Percentiles rank a stretch among this genome's conserved stretches.
phyloP scores from a whole-genome alignment of 2,888 invertebrate genomes.

The Diarsia rubi region DNA sequence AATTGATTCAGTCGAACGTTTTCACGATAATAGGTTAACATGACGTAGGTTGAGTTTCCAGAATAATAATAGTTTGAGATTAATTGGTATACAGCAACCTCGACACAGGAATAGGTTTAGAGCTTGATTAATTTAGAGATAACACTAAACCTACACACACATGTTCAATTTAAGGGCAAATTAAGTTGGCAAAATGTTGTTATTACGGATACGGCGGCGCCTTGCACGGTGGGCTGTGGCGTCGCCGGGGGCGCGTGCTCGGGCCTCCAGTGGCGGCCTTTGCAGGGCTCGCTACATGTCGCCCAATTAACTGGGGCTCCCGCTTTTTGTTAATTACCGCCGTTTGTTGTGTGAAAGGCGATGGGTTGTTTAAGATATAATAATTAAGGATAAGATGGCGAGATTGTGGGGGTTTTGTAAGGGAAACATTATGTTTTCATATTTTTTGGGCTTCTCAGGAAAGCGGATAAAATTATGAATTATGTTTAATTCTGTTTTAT shows the following conservation, averaged over 20 bases:
- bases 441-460: constrained; percentile 8
- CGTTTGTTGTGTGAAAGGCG: constrained; percentile 59
- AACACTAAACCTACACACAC: constrained; percentile 44
- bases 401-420: constrained; percentile 32
- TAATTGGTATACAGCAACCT: constrained; percentile 14
- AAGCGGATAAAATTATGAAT: constrained; percentile 17
- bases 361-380: constrained; percentile 53
- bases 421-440: constrained; percentile 17
- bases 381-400: constrained; percentile 45
- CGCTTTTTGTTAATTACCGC: constrained; percentile 63
- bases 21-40: background rate
- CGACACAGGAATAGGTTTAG: constrained; percentile 22
- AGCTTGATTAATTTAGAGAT: constrained; percentile 54
- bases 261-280: constrained; percentile 36
- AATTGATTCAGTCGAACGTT: constrained; percentile 6
- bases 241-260: constrained; percentile 42
- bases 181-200: constrained; percentile 63
- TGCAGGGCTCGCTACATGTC: constrained; percentile 54
- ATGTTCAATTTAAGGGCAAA: constrained; percentile 59
- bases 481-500: constrained; percentile 8
- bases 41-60: background rate
- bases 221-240: background rate
- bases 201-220: constrained; percentile 16
- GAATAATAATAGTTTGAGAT: constrained; percentile 10
- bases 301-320: constrained; percentile 60